Percentiles rank a stretch among this genome's conserved stretches.
Conservation (phyloP, 1,140 invertebrate species). For the Atta cephalotes region DNA sequence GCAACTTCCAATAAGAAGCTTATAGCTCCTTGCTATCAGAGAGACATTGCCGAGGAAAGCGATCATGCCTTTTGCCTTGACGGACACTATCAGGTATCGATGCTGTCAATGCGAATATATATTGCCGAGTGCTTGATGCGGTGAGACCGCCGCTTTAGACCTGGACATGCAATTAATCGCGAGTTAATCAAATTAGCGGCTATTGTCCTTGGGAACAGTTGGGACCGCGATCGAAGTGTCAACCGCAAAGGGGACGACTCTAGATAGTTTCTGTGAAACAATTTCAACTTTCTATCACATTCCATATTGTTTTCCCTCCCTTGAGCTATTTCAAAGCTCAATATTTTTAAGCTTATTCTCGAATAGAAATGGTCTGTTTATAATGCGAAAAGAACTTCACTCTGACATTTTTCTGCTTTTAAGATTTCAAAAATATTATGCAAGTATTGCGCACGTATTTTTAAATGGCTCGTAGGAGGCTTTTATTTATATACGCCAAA, state of each 20-base stretch:
- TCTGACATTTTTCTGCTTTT: slow-evolving; percentile 11
- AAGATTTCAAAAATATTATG: slow-evolving; percentile 8
- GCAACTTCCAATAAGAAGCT: slow-evolving; percentile 55
- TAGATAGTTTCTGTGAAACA: slow-evolving; percentile 18
- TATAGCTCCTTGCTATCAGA: slow-evolving; percentile 45
- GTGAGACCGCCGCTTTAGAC: slow-evolving; percentile 17
- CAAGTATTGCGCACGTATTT: neutral
- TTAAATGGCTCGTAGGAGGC: neutral
- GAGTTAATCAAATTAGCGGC: slow-evolving; percentile 71
- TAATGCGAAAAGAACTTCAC: neutral
- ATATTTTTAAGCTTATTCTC: neutral
- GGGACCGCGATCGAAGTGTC: slow-evolving; percentile 63
- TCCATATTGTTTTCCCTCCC: slow-evolving; percentile 13
- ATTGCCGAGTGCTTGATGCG: slow-evolving; percentile 19
- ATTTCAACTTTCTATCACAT: slow-evolving; percentile 23
- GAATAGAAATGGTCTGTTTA: neutral
- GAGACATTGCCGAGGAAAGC: slow-evolving; percentile 55
- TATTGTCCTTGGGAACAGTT: slow-evolving; percentile 56
- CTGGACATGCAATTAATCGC: slow-evolving; percentile 68
- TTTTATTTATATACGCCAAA: neutral
- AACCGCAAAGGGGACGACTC: slow-evolving; percentile 59
- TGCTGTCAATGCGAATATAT: slow-evolving; percentile 47
- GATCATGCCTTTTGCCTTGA: slow-evolving; percentile 57
- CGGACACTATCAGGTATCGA: slow-evolving; percentile 44
- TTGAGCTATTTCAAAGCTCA: neutral